Conservation (phyloP, 1,140 invertebrate genomes). For the Caenorhabditis inopinata region DNA sequence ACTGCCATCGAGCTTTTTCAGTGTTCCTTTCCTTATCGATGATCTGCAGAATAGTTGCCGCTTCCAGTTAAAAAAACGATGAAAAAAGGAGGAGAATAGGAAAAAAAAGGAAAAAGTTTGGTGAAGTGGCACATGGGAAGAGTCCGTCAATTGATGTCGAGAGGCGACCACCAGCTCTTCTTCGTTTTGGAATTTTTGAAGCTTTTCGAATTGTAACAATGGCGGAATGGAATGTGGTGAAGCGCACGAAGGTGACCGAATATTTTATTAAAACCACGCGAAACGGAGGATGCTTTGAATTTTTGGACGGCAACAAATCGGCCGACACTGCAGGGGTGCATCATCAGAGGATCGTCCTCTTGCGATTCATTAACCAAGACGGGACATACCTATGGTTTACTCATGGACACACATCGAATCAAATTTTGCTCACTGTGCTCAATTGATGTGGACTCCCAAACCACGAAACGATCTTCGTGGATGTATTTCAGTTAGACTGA, state of each 20-base stretch:
- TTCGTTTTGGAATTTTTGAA: not conserved
- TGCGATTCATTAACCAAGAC: too few species aligned
- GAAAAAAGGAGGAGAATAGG: not conserved
- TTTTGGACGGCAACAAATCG: not conserved
- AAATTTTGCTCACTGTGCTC: too few species aligned
- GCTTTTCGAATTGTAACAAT: conserved; percentile 28
- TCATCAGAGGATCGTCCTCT: too few species aligned
- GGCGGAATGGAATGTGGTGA: not conserved
- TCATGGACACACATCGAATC: too few species aligned
- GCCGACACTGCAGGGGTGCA: too few species aligned
- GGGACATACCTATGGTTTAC: too few species aligned
- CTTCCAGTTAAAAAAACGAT: too few species aligned
- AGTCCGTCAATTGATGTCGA: conserved; percentile 30
- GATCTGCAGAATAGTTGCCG: not conserved
- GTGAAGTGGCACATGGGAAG: conserved; percentile 29
- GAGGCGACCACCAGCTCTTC: not conserved
- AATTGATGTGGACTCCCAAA: too few species aligned
- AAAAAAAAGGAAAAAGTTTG: not conserved
- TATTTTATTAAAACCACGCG: conserved; percentile 4
- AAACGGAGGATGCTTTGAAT: not conserved
- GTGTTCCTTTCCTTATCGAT: not conserved
- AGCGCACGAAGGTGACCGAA: conserved; percentile 21
- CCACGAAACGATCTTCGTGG: too few species aligned
- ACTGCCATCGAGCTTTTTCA: not conserved
- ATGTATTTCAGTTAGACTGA: too few species aligned